These are phyloP conservation scores for Congeria kusceri DNA, from an alignment of 2,888 invertebrate genomes.

Conservation along the genomic window DNA sequence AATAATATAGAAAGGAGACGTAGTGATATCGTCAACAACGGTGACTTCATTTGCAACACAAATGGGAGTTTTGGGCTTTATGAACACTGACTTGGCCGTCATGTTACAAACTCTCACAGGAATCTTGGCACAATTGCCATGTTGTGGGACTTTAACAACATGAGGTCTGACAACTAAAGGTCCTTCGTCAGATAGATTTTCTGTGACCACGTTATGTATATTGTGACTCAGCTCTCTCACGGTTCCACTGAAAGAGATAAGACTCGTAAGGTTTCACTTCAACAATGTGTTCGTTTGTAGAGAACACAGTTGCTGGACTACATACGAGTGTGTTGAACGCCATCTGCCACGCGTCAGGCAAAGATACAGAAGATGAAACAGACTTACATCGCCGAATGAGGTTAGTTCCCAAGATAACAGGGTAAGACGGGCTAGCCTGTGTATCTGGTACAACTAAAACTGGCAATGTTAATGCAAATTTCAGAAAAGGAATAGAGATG, in stretches of 20 bases:
- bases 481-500: conserved; percentile 5
- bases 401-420: conserved; percentile 14
- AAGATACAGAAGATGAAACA: not conserved
- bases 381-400: not conserved
- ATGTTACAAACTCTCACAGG: conserved; percentile 13
- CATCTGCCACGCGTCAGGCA: not conserved
- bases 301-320: not conserved
- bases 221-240: no score
- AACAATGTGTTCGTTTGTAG: conserved; percentile 11
- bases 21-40: conserved; percentile 8
- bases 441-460: conserved; percentile 18
- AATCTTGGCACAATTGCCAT: conserved; percentile 4
- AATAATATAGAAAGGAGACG: not conserved
- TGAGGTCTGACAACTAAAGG: not conserved
- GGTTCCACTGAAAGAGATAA: not conserved
- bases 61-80: not conserved
- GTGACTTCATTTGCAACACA: conserved; percentile 13
- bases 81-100: not conserved
- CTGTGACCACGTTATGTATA: no score
- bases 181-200: no score
- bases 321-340: conserved; percentile 7
- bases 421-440: not conserved
- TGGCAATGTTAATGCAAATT: not conserved
- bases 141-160: not conserved
- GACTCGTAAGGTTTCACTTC: not conserved